Conservation (phyloP, 2,113 vertebrate genomes). For the Micronycteris hirsuta region DNA sequence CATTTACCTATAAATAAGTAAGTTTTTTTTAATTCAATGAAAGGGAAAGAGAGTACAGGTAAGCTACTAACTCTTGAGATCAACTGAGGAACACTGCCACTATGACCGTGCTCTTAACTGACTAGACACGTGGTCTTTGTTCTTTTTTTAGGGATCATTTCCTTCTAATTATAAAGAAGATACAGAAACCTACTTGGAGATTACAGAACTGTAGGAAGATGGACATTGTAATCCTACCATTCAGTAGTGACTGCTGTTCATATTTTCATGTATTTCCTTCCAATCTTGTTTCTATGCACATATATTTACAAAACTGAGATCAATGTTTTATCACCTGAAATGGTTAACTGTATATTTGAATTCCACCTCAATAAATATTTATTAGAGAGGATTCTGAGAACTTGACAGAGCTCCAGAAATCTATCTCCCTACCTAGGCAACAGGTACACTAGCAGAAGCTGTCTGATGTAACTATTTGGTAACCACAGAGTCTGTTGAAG, state of each 20-base stretch:
- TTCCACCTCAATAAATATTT: not conserved
- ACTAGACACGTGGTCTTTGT: not conserved
- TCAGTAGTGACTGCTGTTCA: not conserved
- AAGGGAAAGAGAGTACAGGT: not conserved
- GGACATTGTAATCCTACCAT: not conserved
- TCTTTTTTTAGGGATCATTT: not conserved
- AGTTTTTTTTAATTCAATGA: not conserved
- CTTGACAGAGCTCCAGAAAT: not conserved
- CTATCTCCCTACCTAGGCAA: not conserved
- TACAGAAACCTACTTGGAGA: not conserved
- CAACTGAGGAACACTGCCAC: not conserved
- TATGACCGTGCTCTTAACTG: not conserved
- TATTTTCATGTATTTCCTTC: slow-evolving; percentile 9
- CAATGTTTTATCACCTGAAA: not conserved
- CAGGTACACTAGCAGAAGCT: not conserved
- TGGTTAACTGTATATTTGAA: not conserved
- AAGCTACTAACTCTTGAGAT: not conserved
- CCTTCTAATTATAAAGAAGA: slow-evolving; percentile 5
- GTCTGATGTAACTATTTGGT: not conserved
- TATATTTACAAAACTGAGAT: not conserved
- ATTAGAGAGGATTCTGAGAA: not conserved
- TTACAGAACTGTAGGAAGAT: not conserved
- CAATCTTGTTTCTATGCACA: not conserved
- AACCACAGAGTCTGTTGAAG: not conserved
- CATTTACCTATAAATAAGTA: slow-evolving; percentile 85